Evolutionary conservation across 2,113 vertebrate species (phyloP), one percentile per base, ranked within the genome.

Genomic region (Chiloscyllium plagiosum): DNA sequence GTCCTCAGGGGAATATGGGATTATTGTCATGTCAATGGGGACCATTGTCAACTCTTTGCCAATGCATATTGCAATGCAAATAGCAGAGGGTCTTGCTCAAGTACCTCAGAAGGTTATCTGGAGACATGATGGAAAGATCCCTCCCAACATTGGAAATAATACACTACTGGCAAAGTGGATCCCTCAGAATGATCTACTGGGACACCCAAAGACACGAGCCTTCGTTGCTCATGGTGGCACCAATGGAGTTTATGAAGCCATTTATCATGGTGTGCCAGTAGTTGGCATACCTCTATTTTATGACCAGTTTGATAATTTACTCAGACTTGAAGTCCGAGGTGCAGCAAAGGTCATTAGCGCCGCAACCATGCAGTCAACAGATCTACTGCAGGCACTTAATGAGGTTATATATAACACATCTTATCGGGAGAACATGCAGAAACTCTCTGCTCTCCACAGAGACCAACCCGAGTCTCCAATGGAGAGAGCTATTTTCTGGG

Each of bases 171-270:
- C 98, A 37, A 96, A 98, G 0, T 98, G 97, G 97, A 76, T 98
- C 94, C 97, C 98, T 15, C 98, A 98, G 96, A 98, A 97, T 13
- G 97, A 98, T 96, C 96, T 98, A 6, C 70, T 98, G 68, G 98
- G 97, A 42, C 97, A 98, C 78, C 97, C 97, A 0, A 97, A 98
- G 96, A 95, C 97, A 26, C 96, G 96, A 96, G 97, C 96, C 78
- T 98, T 98, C n/a, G 97, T 98, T 15, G 96, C 97, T 5, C 97
- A 98, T 0, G 97, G 97, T 12, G 87, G 87, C 50, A 90, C 87
- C 52, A 90, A 90, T 61, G 87, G 50, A 0, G 1, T 90, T 90
- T 90, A 33, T 33, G 87, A 90, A 33, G 87, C 87, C 52, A 90
- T 90, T 52, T 90, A 90, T 29, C 87, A 90, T 33, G 87, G 52